Conservation (phyloP, 2,797 vertebrate species). For the Antrozous pallidus region DNA sequence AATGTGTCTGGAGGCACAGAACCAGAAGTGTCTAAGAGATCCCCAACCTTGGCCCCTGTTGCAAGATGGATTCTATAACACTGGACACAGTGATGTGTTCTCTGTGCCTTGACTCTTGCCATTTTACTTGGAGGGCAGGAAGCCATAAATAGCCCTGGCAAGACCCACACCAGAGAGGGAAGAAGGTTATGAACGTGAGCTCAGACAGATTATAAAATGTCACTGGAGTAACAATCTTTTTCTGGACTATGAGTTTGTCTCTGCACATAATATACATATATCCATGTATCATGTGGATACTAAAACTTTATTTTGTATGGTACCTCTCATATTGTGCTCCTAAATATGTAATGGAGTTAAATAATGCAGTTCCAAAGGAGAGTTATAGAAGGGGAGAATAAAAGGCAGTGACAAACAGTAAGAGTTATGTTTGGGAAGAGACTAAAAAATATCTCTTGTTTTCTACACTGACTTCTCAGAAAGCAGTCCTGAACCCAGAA, state of each 20-base stretch:
- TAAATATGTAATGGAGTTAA: constrained; percentile 69
- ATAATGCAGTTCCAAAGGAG: constrained; percentile 60
- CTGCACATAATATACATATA: constrained; percentile 17
- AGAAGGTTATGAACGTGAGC: not conserved
- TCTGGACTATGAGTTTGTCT: constrained; percentile 7
- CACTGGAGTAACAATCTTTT: not conserved
- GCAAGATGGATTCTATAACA: not conserved
- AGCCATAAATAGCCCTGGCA: not conserved
- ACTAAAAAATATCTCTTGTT: not conserved
- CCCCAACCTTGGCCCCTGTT: not conserved
- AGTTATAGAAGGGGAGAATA: constrained; percentile 50
- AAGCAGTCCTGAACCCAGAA: not conserved
- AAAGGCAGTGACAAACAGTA: constrained; percentile 26
- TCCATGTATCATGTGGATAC: constrained; percentile 27
- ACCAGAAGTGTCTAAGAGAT: not conserved
- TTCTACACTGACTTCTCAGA: not conserved
- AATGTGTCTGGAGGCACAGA: not conserved
- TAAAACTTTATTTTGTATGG: constrained; percentile 66
- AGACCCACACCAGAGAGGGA: not conserved
- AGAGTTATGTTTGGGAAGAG: constrained; percentile 5
- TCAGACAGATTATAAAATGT: not conserved
- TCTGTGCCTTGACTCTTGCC: not conserved
- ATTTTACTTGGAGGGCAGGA: not conserved
- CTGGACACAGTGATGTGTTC: not conserved
- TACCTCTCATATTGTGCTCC: constrained; percentile 12